Base-by-base conservation (phyloP, 2,888 invertebrate genomes). In the Tetrapedia diversipes region DNA sequence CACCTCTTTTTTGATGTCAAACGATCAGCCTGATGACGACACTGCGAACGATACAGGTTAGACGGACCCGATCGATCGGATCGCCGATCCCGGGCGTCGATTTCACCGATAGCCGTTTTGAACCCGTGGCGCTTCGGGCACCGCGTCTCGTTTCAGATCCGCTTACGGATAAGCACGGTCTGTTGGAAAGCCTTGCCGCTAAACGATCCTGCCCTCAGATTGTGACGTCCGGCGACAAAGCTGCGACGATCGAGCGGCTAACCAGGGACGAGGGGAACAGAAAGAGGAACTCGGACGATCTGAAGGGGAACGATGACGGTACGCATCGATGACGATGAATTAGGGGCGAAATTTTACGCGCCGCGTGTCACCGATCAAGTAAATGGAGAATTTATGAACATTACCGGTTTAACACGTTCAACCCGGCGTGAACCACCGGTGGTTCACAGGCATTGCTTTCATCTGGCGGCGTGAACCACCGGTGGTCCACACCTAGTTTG, bases 1-100 rank as follows among this genome's bases (percentile, higher is more conserved):
- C 29, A 61, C 59, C 39, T 49, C 56, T 59, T 34, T 66, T 82
- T 90, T 87, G 85, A 91, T 91, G 90, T 91, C 89, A 78, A 80
- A 78, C 82, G 79, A 79, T 73, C 86, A 82, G 77, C 78, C 54
- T 32, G 67, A 69, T 75, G 80, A 71, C 57, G 70, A 57, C 67
- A 24, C 49, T 43, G 60, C 83, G 60, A 81, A 77, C 56, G 78
- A 74, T 45, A 81, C 80, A 89, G 89, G 90, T 90, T 88, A 87
- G 83, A 63, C 2, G 22, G 22, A n/a, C n/a, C n/a, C n/a, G n/a
- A n/a, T n/a, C 53, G 32, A 37, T 57, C 32, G 43, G 49, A 39
- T n/a, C 47, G 27, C 11, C 19, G 34, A 39, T n/a, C 47, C 22
- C 11, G 16, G 34, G 29, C n/a, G 49, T n/a, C 45, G 34, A 54